phyloP scores from a whole-genome alignment of 2,113 vertebrate genomes.

The Meles meles region DNA sequence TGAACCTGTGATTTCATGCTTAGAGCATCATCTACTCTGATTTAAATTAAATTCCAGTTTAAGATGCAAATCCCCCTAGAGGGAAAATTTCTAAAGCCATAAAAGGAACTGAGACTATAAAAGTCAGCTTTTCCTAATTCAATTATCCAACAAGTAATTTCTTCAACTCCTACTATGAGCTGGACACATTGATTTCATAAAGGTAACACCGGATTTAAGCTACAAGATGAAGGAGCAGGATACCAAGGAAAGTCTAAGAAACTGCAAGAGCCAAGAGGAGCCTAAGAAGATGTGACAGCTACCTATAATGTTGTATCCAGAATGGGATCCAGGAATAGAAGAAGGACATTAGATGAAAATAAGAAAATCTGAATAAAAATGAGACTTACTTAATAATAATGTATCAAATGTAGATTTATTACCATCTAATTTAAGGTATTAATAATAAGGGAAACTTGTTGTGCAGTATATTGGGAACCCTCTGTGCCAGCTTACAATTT shows the following conservation, averaged over 20 bases:
- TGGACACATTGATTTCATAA: neutral
- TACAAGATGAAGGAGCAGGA: neutral
- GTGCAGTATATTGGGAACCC: neutral
- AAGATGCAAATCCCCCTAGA: neutral
- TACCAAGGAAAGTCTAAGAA: neutral
- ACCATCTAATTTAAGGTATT: neutral
- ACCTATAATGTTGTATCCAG: too few relatives aligned
- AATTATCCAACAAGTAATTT: neutral
- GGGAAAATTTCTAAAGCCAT: neutral
- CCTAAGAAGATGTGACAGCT: neutral
- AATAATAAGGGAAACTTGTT: neutral
- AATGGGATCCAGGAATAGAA: neutral
- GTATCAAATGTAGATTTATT: neutral
- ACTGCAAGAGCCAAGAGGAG: neutral
- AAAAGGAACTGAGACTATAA: neutral
- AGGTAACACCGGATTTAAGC: neutral
- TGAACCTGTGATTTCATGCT: neutral
- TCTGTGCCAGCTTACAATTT: neutral
- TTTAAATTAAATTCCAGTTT: neutral
- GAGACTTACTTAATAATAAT: neutral
- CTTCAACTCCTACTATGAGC: neutral
- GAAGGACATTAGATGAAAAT: neutral
- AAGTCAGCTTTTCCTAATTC: slow-evolving; percentile 28
- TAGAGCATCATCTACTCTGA: neutral
- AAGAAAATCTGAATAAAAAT: neutral